Conservation (phyloP, 2,888 invertebrate genomes). For the Melinaea marsaeus region DNA sequence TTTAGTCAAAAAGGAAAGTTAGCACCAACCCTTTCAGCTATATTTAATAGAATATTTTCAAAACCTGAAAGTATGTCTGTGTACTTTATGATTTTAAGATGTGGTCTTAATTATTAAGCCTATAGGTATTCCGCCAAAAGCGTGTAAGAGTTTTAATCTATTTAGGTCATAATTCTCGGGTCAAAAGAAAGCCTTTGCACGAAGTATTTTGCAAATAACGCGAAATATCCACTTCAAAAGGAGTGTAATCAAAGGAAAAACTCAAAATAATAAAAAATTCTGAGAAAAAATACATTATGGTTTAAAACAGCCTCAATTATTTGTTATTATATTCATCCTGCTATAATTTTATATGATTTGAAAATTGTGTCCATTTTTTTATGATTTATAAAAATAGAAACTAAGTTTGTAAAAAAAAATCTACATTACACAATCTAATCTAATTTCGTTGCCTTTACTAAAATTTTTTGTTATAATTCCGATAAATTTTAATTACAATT, state of each 20-base stretch:
- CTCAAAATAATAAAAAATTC: slow-evolving; percentile 44
- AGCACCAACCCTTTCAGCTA: too few relatives aligned
- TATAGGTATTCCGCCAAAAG: slow-evolving; percentile 18
- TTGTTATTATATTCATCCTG: not conserved
- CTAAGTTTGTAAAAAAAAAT: too few relatives aligned
- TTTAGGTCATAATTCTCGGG: slow-evolving; percentile 45
- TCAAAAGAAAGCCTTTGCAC: slow-evolving; percentile 44
- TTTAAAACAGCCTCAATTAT: not conserved
- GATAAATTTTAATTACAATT: too few relatives aligned
- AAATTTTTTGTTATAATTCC: too few relatives aligned
- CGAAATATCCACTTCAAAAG: not conserved
- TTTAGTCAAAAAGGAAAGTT: too few relatives aligned
- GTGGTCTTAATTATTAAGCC: not conserved
- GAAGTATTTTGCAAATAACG: slow-evolving; percentile 30
- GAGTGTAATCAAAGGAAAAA: slow-evolving; percentile 16
- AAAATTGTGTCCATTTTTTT: too few relatives aligned
- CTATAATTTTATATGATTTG: too few relatives aligned
- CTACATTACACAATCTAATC: too few relatives aligned
- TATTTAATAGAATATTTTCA: too few relatives aligned
- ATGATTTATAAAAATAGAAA: too few relatives aligned
- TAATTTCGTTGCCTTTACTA: too few relatives aligned
- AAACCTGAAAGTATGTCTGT: too few relatives aligned
- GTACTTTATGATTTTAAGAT: not conserved
- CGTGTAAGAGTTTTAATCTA: slow-evolving; percentile 41
- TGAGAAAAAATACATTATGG: slow-evolving; percentile 27